Evolutionary conservation across 2,797 vertebrate genomes (phyloP), one percentile per base, ranked within the genome.

Genomic region (Arremon aurantiirostris): DNA sequence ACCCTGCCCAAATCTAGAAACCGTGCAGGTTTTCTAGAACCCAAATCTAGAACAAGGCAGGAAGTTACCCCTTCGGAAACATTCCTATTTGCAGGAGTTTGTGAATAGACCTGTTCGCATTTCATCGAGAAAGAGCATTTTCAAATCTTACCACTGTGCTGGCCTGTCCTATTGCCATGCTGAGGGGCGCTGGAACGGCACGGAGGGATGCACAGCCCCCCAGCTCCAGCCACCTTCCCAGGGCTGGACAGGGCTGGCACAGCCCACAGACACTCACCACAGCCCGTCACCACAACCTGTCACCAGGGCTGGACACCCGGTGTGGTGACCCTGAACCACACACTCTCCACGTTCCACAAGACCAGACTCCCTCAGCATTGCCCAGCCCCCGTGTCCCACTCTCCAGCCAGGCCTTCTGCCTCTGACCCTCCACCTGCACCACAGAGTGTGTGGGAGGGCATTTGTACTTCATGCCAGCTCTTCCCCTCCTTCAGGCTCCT

Each of bases 291-390:
- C n/a, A n/a, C n/a, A n/a, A n/a, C 55, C 7, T 3, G 8, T 6
- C 46, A 49, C 42, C 34, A 34, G 2, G 2, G 39, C 20, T 2
- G 0, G 35, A 1, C 49, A 28, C 24, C 3, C 24, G 2, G 30
- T 3, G 9, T 2, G 1, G 21, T 12, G 28, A 61, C 28, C 39
- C 28, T 32, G 28, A 61, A 32, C 23, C 34, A 30, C 8, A 4
- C 2, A 0, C 1, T 0, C 26, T 52, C 34, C 42, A 11, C 21
- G 14, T 12, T 20, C 28, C 70, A 28, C 41, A 20, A 1, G 0
- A 24, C 3, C 41, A 37, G 56, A 61, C 15, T 20, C 35, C 30
- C n/a, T 12, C 42, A 18, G 41, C 47, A 32, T 0, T 1, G 14
- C 64, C 19, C 28, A 39, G 64, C 8, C 28, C 35, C 17, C 0